These are phyloP conservation scores for Opisthocomus hoazin DNA, from an alignment of 2,113 vertebrate species.

Conservation along the genomic window DNA sequence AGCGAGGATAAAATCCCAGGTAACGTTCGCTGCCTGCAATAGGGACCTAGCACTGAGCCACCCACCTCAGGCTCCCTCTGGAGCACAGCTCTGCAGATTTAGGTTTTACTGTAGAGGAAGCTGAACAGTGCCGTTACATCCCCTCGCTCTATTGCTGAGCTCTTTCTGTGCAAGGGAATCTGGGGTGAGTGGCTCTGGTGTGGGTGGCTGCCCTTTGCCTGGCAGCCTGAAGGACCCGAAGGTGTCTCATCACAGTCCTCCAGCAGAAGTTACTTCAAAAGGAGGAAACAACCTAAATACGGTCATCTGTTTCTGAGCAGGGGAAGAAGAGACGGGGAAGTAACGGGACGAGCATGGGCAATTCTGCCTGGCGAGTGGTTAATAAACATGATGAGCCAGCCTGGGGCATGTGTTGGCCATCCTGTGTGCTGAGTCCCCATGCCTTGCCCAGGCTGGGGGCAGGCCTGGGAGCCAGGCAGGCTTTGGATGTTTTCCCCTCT, in stretches of 20 bases:
- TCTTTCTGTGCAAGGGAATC: neutral
- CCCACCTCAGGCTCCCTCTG: neutral
- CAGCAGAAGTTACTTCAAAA: neutral
- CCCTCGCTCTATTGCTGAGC: neutral
- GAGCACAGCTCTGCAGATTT: neutral
- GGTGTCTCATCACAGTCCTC: neutral
- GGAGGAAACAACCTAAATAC: neutral
- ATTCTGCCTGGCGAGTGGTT: neutral
- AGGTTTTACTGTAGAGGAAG: neutral
- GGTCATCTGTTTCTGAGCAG: neutral
- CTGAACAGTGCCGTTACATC: neutral
- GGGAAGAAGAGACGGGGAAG: neutral
- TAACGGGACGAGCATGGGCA: rapidly evolving
- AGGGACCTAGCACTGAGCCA: neutral
- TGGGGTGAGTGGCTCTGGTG: neutral
- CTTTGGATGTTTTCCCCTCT: rapidly evolving
- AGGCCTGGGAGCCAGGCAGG: neutral
- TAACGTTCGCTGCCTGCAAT: rapidly evolving
- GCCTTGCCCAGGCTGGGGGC: neutral
- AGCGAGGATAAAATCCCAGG: neutral
- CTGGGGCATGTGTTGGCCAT: rapidly evolving
- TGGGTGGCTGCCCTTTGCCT: neutral
- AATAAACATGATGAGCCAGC: neutral
- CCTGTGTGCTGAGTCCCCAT: rapidly evolving
- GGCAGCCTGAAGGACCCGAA: neutral